Conservation (phyloP, 2,797 vertebrate species). For the Syndactyla subalaris region DNA sequence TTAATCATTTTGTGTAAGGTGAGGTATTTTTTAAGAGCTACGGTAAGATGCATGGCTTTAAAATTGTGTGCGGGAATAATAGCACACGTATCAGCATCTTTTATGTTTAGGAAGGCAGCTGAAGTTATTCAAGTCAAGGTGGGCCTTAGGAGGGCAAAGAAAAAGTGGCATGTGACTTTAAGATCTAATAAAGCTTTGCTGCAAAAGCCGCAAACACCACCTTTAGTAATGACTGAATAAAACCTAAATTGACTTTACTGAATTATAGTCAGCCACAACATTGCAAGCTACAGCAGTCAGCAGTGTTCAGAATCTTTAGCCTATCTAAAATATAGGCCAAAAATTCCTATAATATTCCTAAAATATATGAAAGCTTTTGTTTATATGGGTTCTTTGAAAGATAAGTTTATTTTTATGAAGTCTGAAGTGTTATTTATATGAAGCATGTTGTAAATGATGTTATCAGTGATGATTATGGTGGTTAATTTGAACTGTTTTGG, state of each 20-base stretch:
- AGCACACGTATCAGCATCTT: not conserved
- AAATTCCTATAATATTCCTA: not conserved
- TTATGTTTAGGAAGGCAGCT: not conserved
- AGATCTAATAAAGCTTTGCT: not conserved
- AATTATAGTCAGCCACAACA: not conserved
- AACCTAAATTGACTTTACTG: not conserved
- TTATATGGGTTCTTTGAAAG: not conserved
- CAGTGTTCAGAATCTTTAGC: not conserved
- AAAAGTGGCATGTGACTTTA: not conserved
- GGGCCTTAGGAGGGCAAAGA: not conserved
- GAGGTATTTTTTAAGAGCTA: not conserved
- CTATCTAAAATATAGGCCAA: not conserved
- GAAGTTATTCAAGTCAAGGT: not conserved
- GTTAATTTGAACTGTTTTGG: not conserved
- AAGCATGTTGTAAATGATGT: not conserved
- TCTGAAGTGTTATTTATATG: not conserved
- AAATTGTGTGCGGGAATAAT: not conserved
- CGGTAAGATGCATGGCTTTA: not conserved
- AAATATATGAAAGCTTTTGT: not conserved
- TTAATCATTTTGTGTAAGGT: not conserved
- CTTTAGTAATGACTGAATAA: not conserved
- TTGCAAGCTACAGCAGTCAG: not conserved
- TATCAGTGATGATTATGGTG: not conserved
- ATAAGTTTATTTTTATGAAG: not conserved
- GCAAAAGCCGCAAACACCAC: not conserved